Conservation (phyloP, 2,797 vertebrate genomes). For the Vultur gryphus region DNA sequence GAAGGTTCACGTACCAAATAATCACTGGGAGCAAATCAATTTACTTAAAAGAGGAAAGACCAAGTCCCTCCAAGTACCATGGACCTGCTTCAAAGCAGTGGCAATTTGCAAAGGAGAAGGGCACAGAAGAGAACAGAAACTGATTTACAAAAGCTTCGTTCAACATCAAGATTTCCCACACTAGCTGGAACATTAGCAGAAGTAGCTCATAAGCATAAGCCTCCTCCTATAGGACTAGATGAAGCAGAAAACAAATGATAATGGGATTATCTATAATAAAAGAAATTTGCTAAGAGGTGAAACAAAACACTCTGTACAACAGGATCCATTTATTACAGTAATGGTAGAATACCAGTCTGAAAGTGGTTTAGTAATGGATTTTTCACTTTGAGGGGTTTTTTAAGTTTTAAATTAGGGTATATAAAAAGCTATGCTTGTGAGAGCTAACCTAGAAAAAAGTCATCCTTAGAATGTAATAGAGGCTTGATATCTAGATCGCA, state of each 20-base stretch:
- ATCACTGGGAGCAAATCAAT: background rate
- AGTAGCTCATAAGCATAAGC: background rate
- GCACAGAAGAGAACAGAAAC: background rate
- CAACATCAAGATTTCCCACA: slow-evolving; percentile 10
- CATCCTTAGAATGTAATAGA: background rate
- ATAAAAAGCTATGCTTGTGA: slow-evolving; percentile 5
- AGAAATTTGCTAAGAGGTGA: slow-evolving; percentile 25
- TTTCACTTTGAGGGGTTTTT: background rate
- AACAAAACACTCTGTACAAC: background rate
- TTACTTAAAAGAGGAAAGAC: background rate
- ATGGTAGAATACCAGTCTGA: background rate
- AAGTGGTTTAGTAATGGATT: background rate
- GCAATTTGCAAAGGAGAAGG: background rate
- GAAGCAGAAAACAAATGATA: slow-evolving; percentile 33
- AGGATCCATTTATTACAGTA: background rate
- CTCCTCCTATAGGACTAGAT: background rate
- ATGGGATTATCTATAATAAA: background rate
- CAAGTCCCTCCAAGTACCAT: background rate
- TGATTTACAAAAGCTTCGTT: background rate
- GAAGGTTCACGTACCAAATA: background rate
- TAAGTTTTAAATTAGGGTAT: slow-evolving; percentile 16
- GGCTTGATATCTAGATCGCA: slow-evolving; percentile 13
- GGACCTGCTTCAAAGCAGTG: background rate
- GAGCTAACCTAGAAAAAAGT: background rate
- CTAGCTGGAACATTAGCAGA: background rate